Conservation (phyloP, 1,140 invertebrate species). For the Ostrea denselamellosa region DNA sequence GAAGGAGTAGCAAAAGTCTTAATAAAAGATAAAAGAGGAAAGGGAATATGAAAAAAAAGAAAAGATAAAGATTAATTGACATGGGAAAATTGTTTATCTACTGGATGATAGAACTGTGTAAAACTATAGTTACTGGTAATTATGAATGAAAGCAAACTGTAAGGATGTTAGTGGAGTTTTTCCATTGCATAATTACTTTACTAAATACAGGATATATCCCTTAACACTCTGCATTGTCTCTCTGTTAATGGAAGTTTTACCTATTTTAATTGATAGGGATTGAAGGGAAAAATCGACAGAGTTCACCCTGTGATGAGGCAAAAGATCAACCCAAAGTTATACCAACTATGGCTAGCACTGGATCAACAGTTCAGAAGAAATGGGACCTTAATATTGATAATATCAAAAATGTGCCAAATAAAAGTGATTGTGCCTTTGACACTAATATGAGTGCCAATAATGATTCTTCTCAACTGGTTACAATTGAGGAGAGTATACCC, state of each 20-base stretch:
- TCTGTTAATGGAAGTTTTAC: too few relatives aligned
- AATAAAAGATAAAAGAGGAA: too few relatives aligned
- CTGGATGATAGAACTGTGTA: not conserved
- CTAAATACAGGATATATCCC: too few relatives aligned
- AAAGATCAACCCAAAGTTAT: not conserved
- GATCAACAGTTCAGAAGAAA: not conserved
- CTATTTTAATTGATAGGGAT: not conserved
- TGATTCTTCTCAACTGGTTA: not conserved
- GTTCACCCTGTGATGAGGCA: constrained; percentile 55
- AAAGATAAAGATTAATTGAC: too few relatives aligned
- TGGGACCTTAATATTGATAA: not conserved
- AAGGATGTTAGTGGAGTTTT: too few relatives aligned
- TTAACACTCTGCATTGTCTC: too few relatives aligned
- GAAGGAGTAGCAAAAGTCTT: too few relatives aligned
- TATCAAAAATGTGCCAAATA: constrained; percentile 23
- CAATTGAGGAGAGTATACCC: not conserved
- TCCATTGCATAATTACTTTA: too few relatives aligned
- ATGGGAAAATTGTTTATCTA: too few relatives aligned
- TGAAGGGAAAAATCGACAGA: constrained; percentile 1
- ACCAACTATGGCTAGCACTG: not conserved
- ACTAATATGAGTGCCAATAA: constrained; percentile 14
- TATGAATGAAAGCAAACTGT: too few relatives aligned
- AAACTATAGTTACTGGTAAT: not conserved
- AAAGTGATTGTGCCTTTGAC: constrained; percentile 5
- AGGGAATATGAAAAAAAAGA: too few relatives aligned